Evolutionary conservation across 2,113 vertebrate genomes (phyloP), one percentile per base, ranked within the genome.

Genomic region (Plecotus auritus): DNA sequence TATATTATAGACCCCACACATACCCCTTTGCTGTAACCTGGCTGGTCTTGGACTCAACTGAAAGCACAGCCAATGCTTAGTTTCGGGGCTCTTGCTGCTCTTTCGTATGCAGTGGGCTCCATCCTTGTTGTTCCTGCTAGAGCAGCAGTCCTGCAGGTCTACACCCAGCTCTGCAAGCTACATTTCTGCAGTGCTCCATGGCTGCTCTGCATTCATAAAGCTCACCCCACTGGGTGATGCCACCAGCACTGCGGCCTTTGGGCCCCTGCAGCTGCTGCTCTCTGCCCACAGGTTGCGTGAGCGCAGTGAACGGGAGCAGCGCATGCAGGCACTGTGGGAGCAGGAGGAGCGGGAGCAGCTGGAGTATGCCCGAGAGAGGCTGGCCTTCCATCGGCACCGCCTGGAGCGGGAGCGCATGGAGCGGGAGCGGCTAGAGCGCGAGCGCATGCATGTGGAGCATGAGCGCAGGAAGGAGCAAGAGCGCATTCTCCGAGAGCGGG

Each of bases 381-480:
- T 99, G 93, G 99, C 99, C 91, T 98, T 99, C 9, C 99, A 99
- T 96, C 98, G 99, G 90, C 98, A 99, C 90, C 99, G 99, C 0
- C 99, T 99, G 0, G 99, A 99, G 18, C 98, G 99, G 0, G 99
- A 99, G 69, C 98, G 99, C 20, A 98, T 99, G 99, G 99, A 99
- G 96, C 98, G 99, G 0, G 99, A 99, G 87, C 99, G 99, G 89
- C 98, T 99, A 96, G 99, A 99, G 94, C 98, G 99, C 0, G 99
- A 99, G 91, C 97, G 99, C 42, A 98, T 99, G 97, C 99, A 99
- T 0, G 99, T 99, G 10, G 99, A 99, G 89, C 99, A 99, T 0
- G 99, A 99, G 97, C 98, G 99, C 45, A 96, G 99, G 16, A 98
- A 99, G 0, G 99, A 99, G 93, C 99, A 99, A 91, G 99, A 99